Conservation (phyloP, 2,797 vertebrate species). For the Macrochelys suwanniensis region DNA sequence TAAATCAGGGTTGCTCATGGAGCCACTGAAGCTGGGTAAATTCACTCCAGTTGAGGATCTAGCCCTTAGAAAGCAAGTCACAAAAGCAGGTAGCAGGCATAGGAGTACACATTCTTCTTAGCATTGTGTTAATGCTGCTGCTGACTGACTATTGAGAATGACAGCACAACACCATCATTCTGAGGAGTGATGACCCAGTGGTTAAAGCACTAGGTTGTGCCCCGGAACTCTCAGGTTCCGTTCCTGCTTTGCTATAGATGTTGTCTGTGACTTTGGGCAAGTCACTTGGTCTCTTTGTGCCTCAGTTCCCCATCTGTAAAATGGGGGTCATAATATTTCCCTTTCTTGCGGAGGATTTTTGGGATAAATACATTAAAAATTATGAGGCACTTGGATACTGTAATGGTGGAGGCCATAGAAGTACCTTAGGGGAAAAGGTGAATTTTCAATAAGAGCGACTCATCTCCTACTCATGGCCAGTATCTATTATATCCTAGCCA, state of each 20-base stretch:
- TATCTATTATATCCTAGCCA: background rate
- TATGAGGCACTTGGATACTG: background rate
- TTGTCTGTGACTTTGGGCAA: background rate
- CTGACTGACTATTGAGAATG: background rate
- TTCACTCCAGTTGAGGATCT: no score
- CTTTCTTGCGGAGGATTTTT: background rate
- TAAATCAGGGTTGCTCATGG: background rate
- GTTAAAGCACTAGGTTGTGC: no score
- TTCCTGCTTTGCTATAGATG: background rate
- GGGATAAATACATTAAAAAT: background rate
- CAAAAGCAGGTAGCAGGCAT: background rate
- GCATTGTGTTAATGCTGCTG: background rate
- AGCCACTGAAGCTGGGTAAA: background rate
- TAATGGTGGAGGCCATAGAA: background rate
- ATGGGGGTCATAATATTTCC: fast-evolving
- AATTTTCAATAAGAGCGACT: background rate
- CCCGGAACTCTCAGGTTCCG: background rate
- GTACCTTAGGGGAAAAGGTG: background rate
- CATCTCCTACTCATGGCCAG: background rate
- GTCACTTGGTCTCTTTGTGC: background rate
- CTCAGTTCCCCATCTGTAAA: background rate
- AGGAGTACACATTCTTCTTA: background rate
- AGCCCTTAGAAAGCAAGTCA: background rate
- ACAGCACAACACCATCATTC: background rate
- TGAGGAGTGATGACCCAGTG: background rate